Evolutionary conservation across 2,113 vertebrate species (phyloP), one percentile per base, ranked within the genome.

Genomic region (Pterophyllum scalare): DNA sequence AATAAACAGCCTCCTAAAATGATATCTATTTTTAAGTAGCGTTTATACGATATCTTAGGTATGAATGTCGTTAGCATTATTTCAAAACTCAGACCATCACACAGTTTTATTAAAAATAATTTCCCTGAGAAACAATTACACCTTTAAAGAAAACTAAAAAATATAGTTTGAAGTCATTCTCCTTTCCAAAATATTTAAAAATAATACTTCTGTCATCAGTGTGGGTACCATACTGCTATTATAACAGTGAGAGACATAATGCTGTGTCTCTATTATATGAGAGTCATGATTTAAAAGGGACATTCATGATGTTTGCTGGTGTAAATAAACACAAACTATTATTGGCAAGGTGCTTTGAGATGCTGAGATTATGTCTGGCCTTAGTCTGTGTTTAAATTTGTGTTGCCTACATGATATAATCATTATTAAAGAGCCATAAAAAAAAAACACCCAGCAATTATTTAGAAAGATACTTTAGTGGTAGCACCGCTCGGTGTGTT

Each of bases 261-360:
- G 17, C 13, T 26, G 13, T 20, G 31, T 62, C 9, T 7, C 24
- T 78, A 79, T 81, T 31, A 80, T 72, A 49, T 80, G 60, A 75
- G 15, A 76, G 61, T 57, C 43, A 46, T 40, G 19, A 54, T 77
- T 80, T 14, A 80, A 83, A 67, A 65, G 13, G 40, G 15, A 57
- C 38, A 6, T 43, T 35, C 22, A 49, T 35, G 58, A 77, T 77
- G 62, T 54, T 59, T 19, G 31, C 31, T 58, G 70, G 60, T 76
- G 49, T 54, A 83, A 84, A 83, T 78, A 89, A 81, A 81, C 40
- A 57, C 43, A 78, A 52, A 80, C 74, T 75, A 65, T 77, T 80
- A 26, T 20, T 11, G 31, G 57, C 24, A 70, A 46, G 35, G 61
- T 60, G 52, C 77, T 83, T 64, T 65, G 52, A 81, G 33, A 33